Evolutionary conservation across 2,888 invertebrate genomes (phyloP), one percentile per base, ranked within the genome.

Genomic region (Dryococelus australis): DNA sequence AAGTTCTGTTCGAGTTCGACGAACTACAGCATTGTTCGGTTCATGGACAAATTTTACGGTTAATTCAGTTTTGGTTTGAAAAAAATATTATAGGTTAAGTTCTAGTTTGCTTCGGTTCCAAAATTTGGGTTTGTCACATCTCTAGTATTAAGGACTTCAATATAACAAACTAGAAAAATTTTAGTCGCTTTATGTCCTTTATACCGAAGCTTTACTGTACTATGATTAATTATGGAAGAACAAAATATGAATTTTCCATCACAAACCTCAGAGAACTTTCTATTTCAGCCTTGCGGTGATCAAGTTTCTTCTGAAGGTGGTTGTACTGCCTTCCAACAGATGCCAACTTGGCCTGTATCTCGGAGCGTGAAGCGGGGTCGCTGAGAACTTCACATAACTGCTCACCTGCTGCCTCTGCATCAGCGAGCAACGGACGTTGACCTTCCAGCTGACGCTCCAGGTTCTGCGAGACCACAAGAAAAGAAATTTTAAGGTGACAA

Each of bases 371-470:
- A 0, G 97, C 96, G 0, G 98, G 96, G 93, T 99, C 99, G 43
- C 97, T 97, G 78, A 99, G 93, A 53, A 98, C 97, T 87, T 96
- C 96, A 91, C 97, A 96, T 0, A 99, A 93, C 51, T 97, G 96
- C 0, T 96, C 96, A n/a, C 98, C 98, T 0, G 98, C 96, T n/a
- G 96, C 95, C 91, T 98, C 98, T 47, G 97, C 95, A 92, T 98
- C 98, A 0, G 98, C 97, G 87, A 98, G 92, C 0, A 98, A 93
- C 0, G 98, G 98, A 8, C 98, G 94, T 91, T 98, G 98, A 0
- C 97, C 97, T 93, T 98, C 98, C 43, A 98, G 93, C 90, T 98
- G 97, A 12, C 98, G 94, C 91, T 98, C 98, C 51, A 98, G 93
- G 91, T 96, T 96, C 93, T 91, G 88, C 1, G 35, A 35, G 2